phyloP scores from a whole-genome alignment of 1,140 invertebrate genomes.

The Formica exsecta region DNA sequence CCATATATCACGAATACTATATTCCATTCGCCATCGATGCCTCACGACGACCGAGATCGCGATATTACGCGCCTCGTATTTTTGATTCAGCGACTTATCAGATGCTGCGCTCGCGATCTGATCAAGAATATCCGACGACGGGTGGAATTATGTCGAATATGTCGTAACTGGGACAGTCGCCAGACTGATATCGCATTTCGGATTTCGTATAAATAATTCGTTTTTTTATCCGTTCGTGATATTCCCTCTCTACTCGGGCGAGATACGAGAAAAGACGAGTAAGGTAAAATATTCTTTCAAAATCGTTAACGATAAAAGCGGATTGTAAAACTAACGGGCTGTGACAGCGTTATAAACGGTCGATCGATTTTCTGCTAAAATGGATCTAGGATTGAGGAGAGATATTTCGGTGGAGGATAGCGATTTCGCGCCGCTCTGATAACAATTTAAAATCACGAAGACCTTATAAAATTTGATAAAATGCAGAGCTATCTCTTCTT shows the following conservation, averaged over 20 bases:
- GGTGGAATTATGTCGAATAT: slow-evolving; percentile 42
- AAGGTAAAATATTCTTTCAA: slow-evolving; percentile 11
- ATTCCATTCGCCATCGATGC: neutral
- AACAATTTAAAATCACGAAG: slow-evolving; percentile 1
- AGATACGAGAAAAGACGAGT: neutral
- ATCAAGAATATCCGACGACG: slow-evolving; percentile 51
- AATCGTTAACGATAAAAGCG: slow-evolving; percentile 34
- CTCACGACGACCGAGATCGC: neutral
- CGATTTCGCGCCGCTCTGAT: neutral
- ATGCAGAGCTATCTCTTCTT: neutral
- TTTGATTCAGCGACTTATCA: slow-evolving; percentile 27
- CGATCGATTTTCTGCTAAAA: slow-evolving; percentile 43
- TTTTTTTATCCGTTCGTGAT: slow-evolving; percentile 13
- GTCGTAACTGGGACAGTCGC: slow-evolving; percentile 42
- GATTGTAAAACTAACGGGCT: slow-evolving; percentile 37
- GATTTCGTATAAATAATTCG: slow-evolving; percentile 61
- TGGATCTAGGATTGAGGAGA: slow-evolving; percentile 30
- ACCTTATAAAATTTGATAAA: slow-evolving; percentile 14
- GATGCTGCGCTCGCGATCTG: slow-evolving; percentile 14
- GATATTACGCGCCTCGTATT: neutral
- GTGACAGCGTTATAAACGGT: slow-evolving; percentile 18
- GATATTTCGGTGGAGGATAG: slow-evolving; percentile 16
- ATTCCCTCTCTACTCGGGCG: neutral
- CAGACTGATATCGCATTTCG: slow-evolving; percentile 47
- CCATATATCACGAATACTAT: neutral